Evolutionary conservation across 2,888 invertebrate species (phyloP), one percentile per base, ranked within the genome.

Genomic region (Acrocyrtus sp.): DNA sequence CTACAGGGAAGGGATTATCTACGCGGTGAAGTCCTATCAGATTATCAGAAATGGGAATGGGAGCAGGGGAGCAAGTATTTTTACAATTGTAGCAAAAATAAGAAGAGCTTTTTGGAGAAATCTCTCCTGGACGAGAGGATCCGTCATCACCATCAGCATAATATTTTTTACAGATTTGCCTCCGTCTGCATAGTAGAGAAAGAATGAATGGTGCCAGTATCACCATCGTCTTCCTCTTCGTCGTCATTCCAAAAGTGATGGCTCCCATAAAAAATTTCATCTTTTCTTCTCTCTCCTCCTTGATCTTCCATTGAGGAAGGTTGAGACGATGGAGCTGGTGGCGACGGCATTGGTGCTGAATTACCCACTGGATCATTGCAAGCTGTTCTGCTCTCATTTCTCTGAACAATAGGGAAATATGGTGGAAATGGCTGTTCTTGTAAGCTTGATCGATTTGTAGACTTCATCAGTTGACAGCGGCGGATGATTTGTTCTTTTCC

Each of bases 361-460:
- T n/a, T n/a, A n/a, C n/a, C n/a, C n/a, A n/a, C n/a, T n/a, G n/a
- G n/a, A n/a, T n/a, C n/a, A n/a, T n/a, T n/a, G n/a, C n/a, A n/a
- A n/a, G n/a, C n/a, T n/a, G n/a, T n/a, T n/a, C 24, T 22, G 22
- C 21, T 15, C 50, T 22, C 15, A 50, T 50, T 50, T 24, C 24
- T 50, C 15, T 10, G 12, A 39, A 39, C 12, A 6, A 39, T 39
- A n/a, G n/a, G n/a, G n/a, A n/a, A n/a, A n/a, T n/a, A n/a, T n/a
- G n/a, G n/a, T n/a, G n/a, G 67, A 60, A 60, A 67, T 41, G 67
- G 58, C 21, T 22, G n/a, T n/a, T n/a, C n/a, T n/a, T n/a, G 39
- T 56, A 50, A 66, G 56, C 66, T 66, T 50, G 66, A 57, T 66
- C 67, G 67, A 60, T 60, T 67, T 45, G 29, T 58, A 21, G 67